These are phyloP conservation scores for Emmelina monodactyla DNA, from an alignment of 2,888 invertebrate genomes.

Conservation along the genomic window DNA sequence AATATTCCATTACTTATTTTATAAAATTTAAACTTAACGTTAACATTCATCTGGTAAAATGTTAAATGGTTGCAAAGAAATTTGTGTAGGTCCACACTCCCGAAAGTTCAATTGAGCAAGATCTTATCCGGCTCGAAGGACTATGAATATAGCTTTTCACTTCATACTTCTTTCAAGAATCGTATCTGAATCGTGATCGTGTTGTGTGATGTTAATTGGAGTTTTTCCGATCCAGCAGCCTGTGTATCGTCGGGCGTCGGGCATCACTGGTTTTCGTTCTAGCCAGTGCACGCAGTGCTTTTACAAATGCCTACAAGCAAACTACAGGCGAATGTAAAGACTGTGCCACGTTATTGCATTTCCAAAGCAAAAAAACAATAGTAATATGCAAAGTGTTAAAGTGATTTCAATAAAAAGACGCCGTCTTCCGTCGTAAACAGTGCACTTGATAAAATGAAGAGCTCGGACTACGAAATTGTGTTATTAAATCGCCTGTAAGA, in stretches of 20 bases:
- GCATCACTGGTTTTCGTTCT: background rate
- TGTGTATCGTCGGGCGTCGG: background rate
- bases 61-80: too few relatives aligned
- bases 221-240: background rate
- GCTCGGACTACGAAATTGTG: conserved; percentile 1
- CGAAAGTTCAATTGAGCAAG: too few relatives aligned
- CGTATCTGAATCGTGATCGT: too few relatives aligned
- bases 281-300: conserved; percentile 1
- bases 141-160: too few relatives aligned
- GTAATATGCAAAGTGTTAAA: conserved; percentile 1
- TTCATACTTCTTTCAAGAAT: too few relatives aligned
- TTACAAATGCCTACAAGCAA: background rate
- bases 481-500: background rate
- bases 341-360: conserved; percentile 1
- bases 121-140: too few relatives aligned
- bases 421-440: conserved; percentile 1
- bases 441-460: background rate
- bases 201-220: background rate
- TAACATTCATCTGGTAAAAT: too few relatives aligned
- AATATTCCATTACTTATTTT: too few relatives aligned
- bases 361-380: background rate
- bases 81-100: too few relatives aligned
- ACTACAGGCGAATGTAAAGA: background rate
- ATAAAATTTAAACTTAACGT: too few relatives aligned
- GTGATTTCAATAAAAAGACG: background rate